Conservation (phyloP, 2,888 invertebrate species). For the Dolomedes plantarius region DNA sequence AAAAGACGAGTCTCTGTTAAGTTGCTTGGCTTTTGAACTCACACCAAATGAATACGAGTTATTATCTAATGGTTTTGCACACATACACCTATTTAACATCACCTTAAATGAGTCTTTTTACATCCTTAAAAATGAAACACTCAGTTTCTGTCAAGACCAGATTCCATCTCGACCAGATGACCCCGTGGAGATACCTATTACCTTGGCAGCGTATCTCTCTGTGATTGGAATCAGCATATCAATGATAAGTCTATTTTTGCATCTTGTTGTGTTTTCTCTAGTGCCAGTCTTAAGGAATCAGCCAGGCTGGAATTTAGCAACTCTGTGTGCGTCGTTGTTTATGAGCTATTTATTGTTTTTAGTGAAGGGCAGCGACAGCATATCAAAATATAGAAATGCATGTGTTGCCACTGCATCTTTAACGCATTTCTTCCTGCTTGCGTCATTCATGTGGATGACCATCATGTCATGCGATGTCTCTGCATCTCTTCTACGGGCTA, state of each 20-base stretch:
- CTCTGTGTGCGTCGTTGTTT: constrained; percentile 77
- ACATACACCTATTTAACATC: constrained; percentile 37
- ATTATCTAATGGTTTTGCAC: constrained; percentile 48
- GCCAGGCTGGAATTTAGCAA: constrained; percentile 75
- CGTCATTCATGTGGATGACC: constrained; percentile 69
- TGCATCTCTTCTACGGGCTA: constrained; percentile 78
- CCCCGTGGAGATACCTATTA: not conserved
- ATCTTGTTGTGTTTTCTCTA: constrained; percentile 46
- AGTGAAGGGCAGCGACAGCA: constrained; percentile 72
- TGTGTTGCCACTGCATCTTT: constrained; percentile 73
- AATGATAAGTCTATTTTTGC: constrained; percentile 50
- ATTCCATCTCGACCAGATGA: not conserved
- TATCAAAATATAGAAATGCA: not conserved
- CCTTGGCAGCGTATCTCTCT: constrained; percentile 75
- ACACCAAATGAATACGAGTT: constrained; percentile 45
- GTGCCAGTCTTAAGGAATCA: constrained; percentile 75
- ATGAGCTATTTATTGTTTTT: constrained; percentile 73
- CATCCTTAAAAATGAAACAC: not conserved
- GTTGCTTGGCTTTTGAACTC: not conserved
- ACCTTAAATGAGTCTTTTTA: constrained; percentile 32
- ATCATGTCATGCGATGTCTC: constrained; percentile 75
- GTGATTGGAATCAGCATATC: constrained; percentile 65
- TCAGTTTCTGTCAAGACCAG: constrained; percentile 56
- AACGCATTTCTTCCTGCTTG: constrained; percentile 53
- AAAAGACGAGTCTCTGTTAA: constrained; percentile 19